These are phyloP conservation scores for Podargus strigoides DNA, from an alignment of 2,797 vertebrate genomes.

Conservation along the genomic window DNA sequence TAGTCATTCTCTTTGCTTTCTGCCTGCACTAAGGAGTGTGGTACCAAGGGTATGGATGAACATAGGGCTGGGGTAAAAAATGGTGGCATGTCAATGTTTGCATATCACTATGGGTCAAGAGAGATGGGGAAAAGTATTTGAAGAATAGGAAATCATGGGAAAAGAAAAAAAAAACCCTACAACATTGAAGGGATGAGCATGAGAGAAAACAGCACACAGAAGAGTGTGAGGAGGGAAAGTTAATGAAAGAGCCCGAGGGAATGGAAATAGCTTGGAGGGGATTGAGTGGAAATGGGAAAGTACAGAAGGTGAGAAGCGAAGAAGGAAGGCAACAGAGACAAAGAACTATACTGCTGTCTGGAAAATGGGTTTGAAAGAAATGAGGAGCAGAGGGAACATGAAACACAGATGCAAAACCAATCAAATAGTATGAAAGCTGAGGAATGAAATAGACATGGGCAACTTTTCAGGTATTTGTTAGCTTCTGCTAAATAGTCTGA, in stretches of 20 bases:
- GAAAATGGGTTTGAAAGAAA: neutral
- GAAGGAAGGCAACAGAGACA: neutral
- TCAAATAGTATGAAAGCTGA: neutral
- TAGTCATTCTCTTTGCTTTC: neutral
- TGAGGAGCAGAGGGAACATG: neutral
- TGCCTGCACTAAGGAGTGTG: neutral
- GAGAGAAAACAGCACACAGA: neutral
- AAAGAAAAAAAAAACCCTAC: neutral
- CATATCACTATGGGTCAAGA: neutral
- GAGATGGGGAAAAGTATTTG: neutral
- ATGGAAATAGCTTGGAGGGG: neutral
- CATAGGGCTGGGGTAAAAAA: neutral
- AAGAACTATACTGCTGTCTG: neutral
- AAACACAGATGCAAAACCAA: neutral
- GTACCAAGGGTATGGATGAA: accelerated
- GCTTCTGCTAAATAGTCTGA: neutral
- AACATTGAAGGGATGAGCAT: neutral
- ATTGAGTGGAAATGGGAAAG: neutral
- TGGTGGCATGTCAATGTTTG: accelerated
- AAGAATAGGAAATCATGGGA: neutral
- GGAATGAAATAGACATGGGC: neutral
- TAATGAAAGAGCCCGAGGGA: neutral
- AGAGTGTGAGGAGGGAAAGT: neutral
- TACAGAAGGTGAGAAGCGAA: neutral
- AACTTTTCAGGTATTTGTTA: neutral